These are phyloP conservation scores for Pelvicachromis taeniatus DNA, from an alignment of 2,113 vertebrate species.

Conservation along the genomic window DNA sequence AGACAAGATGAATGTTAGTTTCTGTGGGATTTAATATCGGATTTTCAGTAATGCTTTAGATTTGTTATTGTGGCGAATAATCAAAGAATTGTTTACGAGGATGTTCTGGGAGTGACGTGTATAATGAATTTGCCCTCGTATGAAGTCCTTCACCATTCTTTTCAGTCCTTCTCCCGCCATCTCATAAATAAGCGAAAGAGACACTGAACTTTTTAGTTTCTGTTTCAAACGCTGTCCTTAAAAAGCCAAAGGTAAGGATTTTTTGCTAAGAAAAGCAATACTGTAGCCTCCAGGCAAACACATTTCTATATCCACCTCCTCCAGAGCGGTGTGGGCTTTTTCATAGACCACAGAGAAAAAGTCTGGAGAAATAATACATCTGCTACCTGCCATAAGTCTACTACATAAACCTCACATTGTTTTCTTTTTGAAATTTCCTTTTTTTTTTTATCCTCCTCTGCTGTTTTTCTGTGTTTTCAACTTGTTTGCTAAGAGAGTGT, in stretches of 20 bases:
- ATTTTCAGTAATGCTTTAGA: neutral
- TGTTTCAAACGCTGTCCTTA: slow-evolving; percentile 36
- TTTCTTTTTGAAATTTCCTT: neutral
- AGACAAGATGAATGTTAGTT: neutral
- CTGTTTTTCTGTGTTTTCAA: neutral
- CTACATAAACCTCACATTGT: neutral
- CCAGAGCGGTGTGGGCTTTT: slow-evolving; percentile 14
- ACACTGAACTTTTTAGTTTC: slow-evolving; percentile 14
- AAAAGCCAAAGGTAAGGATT: slow-evolving; percentile 30
- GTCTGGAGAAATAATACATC: slow-evolving; percentile 33
- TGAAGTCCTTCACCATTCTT: neutral
- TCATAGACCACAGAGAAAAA: slow-evolving; percentile 15
- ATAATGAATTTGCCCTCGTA: slow-evolving; percentile 2
- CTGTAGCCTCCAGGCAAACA: slow-evolving; percentile 26
- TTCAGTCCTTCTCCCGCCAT: neutral
- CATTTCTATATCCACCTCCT: slow-evolving; percentile 29
- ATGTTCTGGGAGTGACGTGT: slow-evolving; percentile 3
- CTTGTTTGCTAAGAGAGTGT: neutral
- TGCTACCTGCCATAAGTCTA: slow-evolving; percentile 9
- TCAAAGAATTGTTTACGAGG: neutral
- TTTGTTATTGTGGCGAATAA: neutral
- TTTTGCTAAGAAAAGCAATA: slow-evolving; percentile 36
- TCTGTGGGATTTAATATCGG: neutral
- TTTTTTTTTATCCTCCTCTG: neutral
- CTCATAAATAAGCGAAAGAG: neutral